phyloP scores from a whole-genome alignment of 2,888 invertebrate genomes.

The Cephonodes hylas region DNA sequence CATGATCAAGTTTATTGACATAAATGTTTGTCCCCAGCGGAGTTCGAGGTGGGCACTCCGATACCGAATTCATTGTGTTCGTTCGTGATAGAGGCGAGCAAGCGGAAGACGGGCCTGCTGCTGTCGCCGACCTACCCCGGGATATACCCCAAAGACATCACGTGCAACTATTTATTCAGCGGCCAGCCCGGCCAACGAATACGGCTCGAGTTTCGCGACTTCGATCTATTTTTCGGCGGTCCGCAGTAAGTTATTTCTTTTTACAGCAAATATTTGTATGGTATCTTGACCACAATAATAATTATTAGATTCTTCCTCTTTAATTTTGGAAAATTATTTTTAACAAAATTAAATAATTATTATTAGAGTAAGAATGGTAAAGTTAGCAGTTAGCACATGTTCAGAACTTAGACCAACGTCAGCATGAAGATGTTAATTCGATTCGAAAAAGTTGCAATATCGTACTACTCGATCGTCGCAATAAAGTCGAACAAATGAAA shows the following conservation, averaged over 20 bases:
- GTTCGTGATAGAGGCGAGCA: conserved; percentile 89
- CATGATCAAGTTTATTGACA: background rate
- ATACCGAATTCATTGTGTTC: conserved; percentile 93
- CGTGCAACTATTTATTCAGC: conserved; percentile 95
- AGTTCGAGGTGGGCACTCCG: conserved; percentile 95
- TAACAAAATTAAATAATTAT: too few species aligned
- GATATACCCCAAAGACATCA: conserved; percentile 97
- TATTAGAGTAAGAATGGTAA: too few species aligned
- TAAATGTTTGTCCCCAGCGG: conserved; percentile 81
- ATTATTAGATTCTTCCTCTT: too few species aligned
- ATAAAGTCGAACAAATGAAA: too few species aligned
- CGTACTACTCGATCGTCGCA: too few species aligned
- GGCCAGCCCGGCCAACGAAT: conserved; percentile 95
- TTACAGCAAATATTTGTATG: background rate
- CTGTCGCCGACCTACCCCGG: conserved; percentile 99
- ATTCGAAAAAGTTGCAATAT: too few species aligned
- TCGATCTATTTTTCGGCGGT: conserved; percentile 99
- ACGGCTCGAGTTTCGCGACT: conserved; percentile 97
- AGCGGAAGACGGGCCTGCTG: conserved; percentile 90
- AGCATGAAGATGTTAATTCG: too few species aligned
- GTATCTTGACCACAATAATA: too few species aligned
- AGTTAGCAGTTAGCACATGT: too few species aligned
- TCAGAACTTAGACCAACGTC: too few species aligned
- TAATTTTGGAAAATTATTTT: too few species aligned
- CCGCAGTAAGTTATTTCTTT: conserved; percentile 90